Conservation (phyloP, 2,113 vertebrate species). For the Halichoerus grypus region DNA sequence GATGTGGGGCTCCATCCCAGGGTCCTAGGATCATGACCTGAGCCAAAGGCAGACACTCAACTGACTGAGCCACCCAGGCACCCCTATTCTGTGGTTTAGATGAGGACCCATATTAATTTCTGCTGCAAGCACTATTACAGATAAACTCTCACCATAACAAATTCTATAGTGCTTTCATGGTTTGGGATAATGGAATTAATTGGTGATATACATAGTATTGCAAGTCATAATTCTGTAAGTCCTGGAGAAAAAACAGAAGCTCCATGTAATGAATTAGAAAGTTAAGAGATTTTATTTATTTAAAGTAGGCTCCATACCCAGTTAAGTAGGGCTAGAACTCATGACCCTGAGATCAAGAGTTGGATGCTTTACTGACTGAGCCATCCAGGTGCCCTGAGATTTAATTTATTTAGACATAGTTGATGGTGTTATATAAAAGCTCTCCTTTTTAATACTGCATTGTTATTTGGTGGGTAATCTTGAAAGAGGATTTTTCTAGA, state of each 20-base stretch:
- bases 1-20: too few species aligned
- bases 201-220: not conserved
- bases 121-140: not conserved
- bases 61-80: not conserved
- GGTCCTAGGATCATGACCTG: too few species aligned
- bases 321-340: not conserved
- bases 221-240: not conserved
- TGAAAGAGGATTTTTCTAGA: not conserved
- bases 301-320: not conserved
- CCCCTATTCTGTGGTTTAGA: not conserved
- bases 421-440: not conserved
- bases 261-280: conserved; percentile 13
- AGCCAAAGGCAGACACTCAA: not conserved
- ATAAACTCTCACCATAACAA: not conserved
- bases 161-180: not conserved
- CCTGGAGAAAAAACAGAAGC: not conserved
- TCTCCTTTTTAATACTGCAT: not conserved
- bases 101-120: not conserved
- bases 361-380: not conserved
- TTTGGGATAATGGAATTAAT: conserved; percentile 22
- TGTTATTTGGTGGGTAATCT: conserved; percentile 8
- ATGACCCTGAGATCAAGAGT: not conserved
- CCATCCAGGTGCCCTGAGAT: not conserved
- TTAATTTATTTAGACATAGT: not conserved
- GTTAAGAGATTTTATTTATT: conserved; percentile 1